phyloP scores from a whole-genome alignment of 1,140 invertebrate species.

The Drosophila biarmipes region DNA sequence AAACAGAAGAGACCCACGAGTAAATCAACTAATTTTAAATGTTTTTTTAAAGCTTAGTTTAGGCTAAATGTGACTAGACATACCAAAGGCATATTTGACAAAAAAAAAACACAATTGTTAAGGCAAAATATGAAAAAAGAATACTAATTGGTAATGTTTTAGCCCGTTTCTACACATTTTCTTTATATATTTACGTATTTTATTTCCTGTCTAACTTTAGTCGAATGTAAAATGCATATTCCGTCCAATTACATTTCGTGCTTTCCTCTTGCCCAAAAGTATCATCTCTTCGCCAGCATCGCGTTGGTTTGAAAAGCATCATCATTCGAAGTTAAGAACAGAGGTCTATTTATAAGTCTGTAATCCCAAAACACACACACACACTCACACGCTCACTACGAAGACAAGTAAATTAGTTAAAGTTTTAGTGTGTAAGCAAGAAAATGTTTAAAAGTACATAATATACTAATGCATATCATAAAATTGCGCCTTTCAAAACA shows the following conservation, averaged over 20 bases:
- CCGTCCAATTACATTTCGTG: constrained; percentile 82
- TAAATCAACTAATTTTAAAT: constrained; percentile 53
- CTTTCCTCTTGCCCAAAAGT: constrained; percentile 69
- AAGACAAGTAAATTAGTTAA: constrained; percentile 49
- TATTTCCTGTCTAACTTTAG: constrained; percentile 64
- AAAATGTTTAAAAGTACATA: constrained; percentile 63
- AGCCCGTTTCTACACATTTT: constrained; percentile 21
- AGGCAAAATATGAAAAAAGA: constrained; percentile 33
- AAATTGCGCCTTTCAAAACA: constrained; percentile 82
- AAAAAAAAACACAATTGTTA: constrained; percentile 49
- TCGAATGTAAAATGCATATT: constrained; percentile 79
- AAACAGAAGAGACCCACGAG: constrained; percentile 30
- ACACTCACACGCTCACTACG: constrained; percentile 33
- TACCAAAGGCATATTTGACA: constrained; percentile 82
- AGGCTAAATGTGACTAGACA: constrained; percentile 77
- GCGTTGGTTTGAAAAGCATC: constrained; percentile 29
- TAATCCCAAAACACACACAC: constrained; percentile 36
- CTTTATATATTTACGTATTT: constrained; percentile 28
- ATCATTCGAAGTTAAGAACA: constrained; percentile 43
- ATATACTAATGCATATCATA: constrained; percentile 84
- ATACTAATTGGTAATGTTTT: constrained; percentile 50
- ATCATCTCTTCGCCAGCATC: constrained; percentile 28
- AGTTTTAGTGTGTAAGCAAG: constrained; percentile 50
- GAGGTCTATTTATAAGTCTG: constrained; percentile 56
- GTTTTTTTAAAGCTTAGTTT: constrained; percentile 72